Base-by-base conservation (phyloP, 1,140 invertebrate genomes). In the Eumeta japonica region DNA sequence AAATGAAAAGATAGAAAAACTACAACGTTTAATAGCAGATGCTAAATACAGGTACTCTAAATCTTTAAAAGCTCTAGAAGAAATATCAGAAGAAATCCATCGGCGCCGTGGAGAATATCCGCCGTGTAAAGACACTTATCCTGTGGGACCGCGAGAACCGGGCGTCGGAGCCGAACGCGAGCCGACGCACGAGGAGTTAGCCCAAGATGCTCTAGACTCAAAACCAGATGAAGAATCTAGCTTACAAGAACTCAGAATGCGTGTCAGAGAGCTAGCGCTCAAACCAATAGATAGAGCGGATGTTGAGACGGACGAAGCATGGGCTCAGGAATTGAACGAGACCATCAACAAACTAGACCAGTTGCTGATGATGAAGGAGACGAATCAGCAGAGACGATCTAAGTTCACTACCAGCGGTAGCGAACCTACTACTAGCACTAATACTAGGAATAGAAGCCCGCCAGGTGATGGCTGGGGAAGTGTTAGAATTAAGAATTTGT, bases 61-160 rank as follows among this genome's bases (percentile, higher is more conserved):
- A 49, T 90, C 92, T 0, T 71, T 97, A 14, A 83, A 87, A 51
- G 88, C 88, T 49, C 73, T 97, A 3, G 94, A 97, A 66, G 83
- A 85, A 56, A 96, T 97, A 46, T 95, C 91, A 43, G 91, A 95
- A 73, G 91, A 95, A 64, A 96, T 97, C 56, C 93, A 97, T 67
- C 78, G 82, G 40, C 75, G 82, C 3, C 40, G 66, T 9, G 71
- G 66, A 2, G 63, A 72, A 31, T 73, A 72, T 40, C 65, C 53
- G 20, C 70, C 64, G 17, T 60, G 59, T 0, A 75, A 73, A 16
- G 68, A 76, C 29, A 55, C 64, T 14, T 62, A 77, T 27, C 72
- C 79, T 10, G 71, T 75, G 1, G 82, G 88, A 7, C 88, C 87
- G 0, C 70, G 92, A 48, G 91, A 94, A 62, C 92, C 92, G 1